Conservation (phyloP, 2,113 vertebrate species). For the Corythornis madagascariensis region DNA sequence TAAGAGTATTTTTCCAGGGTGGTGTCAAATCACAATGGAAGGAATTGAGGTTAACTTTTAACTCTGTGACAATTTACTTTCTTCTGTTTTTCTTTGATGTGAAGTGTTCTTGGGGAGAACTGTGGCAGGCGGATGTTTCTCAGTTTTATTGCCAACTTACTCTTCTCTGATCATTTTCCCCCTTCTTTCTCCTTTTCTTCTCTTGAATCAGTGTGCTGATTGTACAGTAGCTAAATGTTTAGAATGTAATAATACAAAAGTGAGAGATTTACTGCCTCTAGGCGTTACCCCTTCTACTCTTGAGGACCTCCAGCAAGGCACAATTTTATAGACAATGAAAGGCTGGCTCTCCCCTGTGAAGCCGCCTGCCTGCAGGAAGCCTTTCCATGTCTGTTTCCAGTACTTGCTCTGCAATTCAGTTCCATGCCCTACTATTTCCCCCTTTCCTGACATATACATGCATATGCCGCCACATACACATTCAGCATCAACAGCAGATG, state of each 20-base stretch:
- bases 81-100: slow-evolving; percentile 29
- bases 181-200: slow-evolving; percentile 29
- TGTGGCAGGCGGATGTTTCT: slow-evolving; percentile 12
- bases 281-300: slow-evolving; percentile 40
- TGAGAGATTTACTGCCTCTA: slow-evolving; percentile 54
- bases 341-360: slow-evolving; percentile 48
- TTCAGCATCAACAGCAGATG: slow-evolving; percentile 13
- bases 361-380: slow-evolving; percentile 28
- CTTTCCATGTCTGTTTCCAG: slow-evolving; percentile 64
- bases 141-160: not conserved
- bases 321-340: slow-evolving; percentile 65
- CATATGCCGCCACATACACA: not conserved
- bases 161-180: slow-evolving; percentile 24
- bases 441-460: not conserved
- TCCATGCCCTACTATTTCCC: slow-evolving; percentile 51
- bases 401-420: slow-evolving; percentile 55
- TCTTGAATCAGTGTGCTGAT: slow-evolving; percentile 9
- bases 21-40: slow-evolving; percentile 52
- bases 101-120: not conserved
- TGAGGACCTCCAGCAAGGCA: slow-evolving; percentile 66
- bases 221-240: slow-evolving; percentile 38
- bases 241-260: slow-evolving; percentile 50
- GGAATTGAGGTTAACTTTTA: slow-evolving; percentile 49
- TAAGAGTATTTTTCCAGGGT: slow-evolving; percentile 13
- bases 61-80: not conserved